These are phyloP conservation scores for Mionectes olivaceus DNA, from an alignment of 2,797 vertebrate species.

Conservation along the genomic window DNA sequence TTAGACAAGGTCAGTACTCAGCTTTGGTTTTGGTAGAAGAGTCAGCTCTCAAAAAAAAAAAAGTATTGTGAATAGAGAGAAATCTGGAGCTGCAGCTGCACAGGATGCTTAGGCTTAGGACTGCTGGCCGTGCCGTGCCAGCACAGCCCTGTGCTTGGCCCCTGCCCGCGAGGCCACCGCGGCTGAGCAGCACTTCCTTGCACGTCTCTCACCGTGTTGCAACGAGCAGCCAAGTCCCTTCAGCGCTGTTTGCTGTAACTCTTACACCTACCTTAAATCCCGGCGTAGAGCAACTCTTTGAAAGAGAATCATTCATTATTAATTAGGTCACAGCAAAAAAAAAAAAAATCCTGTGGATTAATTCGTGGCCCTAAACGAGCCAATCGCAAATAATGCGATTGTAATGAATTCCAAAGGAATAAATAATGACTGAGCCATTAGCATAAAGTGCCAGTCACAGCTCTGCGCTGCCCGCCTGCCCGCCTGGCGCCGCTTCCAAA, in stretches of 20 bases:
- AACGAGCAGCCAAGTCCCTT: neutral
- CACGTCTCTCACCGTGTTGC: fast-evolving
- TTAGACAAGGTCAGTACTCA: neutral
- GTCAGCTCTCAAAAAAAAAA: neutral
- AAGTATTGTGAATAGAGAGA: neutral
- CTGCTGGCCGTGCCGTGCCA: neutral
- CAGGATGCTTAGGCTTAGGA: neutral
- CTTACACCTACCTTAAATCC: neutral
- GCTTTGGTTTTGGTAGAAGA: neutral
- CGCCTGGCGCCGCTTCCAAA: slow-evolving; percentile 35
- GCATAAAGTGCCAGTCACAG: slow-evolving; percentile 63
- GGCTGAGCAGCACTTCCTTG: neutral
- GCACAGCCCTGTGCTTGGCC: neutral
- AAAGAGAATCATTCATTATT: neutral
- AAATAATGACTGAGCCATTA: slow-evolving; percentile 47
- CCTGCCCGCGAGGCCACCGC: fast-evolving
- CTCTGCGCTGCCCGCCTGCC: slow-evolving; percentile 36
- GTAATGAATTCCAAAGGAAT: slow-evolving; percentile 58
- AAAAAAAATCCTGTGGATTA: neutral
- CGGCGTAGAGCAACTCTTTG: fast-evolving
- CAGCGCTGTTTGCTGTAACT: fast-evolving
- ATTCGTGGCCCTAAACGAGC: neutral
- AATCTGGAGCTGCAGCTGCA: neutral
- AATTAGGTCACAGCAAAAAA: slow-evolving; percentile 15
- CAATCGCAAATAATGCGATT: neutral